A percentile compares a stretch with the other conserved stretches of the same genome.
phyloP scores from a whole-genome alignment of 2,888 invertebrate species.

The Halictus quadricinctus region DNA sequence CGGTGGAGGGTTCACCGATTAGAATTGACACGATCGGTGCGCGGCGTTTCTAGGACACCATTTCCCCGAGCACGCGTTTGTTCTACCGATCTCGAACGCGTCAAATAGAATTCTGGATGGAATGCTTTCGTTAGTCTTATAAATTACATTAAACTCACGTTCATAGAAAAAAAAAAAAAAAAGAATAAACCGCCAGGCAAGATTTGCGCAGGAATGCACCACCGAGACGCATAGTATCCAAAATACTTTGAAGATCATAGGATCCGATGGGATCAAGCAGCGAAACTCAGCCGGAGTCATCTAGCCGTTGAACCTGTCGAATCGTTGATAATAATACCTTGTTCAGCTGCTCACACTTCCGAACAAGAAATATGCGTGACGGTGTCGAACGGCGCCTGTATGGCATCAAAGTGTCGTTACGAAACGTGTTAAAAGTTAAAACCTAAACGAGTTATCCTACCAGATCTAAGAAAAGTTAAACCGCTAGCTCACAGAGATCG shows the following conservation, averaged over 20 bases:
- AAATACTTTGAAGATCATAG: conserved; percentile 16
- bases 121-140: conserved; percentile 72
- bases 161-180: conserved; percentile 3
- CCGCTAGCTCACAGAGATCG: conserved; percentile 56
- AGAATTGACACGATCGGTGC: conserved; percentile 4
- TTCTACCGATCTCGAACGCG: conserved; percentile 36
- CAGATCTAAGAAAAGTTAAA: conserved; percentile 39
- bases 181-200: conserved; percentile 57
- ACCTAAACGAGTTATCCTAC: conserved; percentile 45
- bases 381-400: neutral
- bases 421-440: conserved; percentile 34
- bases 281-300: conserved; percentile 53
- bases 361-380: conserved; percentile 22
- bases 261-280: conserved; percentile 35
- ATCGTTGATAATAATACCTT: conserved; percentile 44
- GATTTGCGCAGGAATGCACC: conserved; percentile 62
- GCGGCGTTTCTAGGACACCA: neutral
- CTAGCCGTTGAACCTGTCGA: conserved; percentile 51
- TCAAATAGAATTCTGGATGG: conserved; percentile 73
- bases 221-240: conserved; percentile 7
- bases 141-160: conserved; percentile 36
- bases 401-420: conserved; percentile 17
- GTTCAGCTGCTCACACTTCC: neutral
- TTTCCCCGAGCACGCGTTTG: conserved; percentile 43
- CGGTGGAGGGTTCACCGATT: conserved; percentile 28